Base-by-base conservation (phyloP, 1,140 invertebrate species). In the Chionoecetes opilio region DNA sequence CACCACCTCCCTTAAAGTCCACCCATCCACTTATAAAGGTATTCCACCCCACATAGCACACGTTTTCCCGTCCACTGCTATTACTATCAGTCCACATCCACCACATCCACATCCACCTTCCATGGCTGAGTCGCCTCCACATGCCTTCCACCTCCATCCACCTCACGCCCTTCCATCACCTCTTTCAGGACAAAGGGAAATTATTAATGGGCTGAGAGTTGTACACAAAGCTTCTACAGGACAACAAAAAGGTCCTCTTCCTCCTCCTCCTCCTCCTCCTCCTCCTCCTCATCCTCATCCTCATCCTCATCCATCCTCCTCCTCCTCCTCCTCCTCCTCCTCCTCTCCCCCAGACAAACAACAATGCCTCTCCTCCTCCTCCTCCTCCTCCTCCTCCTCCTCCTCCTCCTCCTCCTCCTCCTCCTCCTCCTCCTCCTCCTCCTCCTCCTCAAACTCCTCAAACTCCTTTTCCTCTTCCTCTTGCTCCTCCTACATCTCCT, bases 11-110 rank as follows among this genome's bases (percentile, higher is more conserved):
- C 34, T 32, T 82, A 8, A 32, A 41, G 29, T 53, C 38, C 89
- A 26, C 38, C 89, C 90, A 91, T 14, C 90, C 46, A 53, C 46
- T 1, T 53, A 53, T 17, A 53, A 17, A 53, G 11, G 31, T 35
- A 53, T 0, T 32, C 75, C 35, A 1, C 35, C 29, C 75, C 31
- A 34, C 91, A 53, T 53, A n/a, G 0, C 29, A 37, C 82, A 82
- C n/a, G 85, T 37, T 5, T 85, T 93, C 82, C 82, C 46, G 14
- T 89, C 46, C 41, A 82, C 63, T n/a, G 86, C 34, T 3, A 94
- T 82, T 0, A 63, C 53, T 34, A 82, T 94, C 35, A 63, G 29
- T 14, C 8, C 37, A 8, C 34, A 34, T 38, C 53, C 34, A 35
- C 41, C 84, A 8, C 85, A 29, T 29, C 41, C 26, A 63, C 37